Evolutionary conservation across 1,140 invertebrate genomes (phyloP).

Genomic region (Magallana angulata): DNA sequence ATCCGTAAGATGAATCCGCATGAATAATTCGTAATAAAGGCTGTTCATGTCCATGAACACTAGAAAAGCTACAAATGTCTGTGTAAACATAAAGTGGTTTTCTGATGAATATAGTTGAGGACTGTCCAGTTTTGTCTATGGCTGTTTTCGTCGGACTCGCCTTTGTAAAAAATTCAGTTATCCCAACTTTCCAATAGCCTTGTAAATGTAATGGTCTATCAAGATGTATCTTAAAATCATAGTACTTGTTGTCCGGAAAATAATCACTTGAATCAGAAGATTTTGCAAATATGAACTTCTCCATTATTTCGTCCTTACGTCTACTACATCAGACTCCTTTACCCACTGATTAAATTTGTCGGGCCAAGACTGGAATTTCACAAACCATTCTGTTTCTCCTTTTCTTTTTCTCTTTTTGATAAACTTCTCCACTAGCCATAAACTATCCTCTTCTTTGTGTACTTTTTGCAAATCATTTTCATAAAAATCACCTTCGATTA

Average conservation of each 20-base stretch:
- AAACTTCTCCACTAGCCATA: slow-evolving; percentile 40
- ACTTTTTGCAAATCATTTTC: slow-evolving; percentile 38
- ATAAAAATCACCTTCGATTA: slow-evolving; percentile 46
- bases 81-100: not conserved
- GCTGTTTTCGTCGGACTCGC: not conserved
- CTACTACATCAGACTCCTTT: not conserved
- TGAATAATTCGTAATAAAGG: slow-evolving; percentile 2
- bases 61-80: not conserved
- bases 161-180: slow-evolving; percentile 3
- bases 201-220: not conserved
- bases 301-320: not conserved
- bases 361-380: slow-evolving; percentile 11
- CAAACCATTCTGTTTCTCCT: not conserved
- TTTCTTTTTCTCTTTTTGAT: slow-evolving; percentile 29
- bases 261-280: not conserved
- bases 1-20: not conserved
- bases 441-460: slow-evolving; percentile 31
- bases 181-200: slow-evolving; percentile 28
- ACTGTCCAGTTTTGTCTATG: not conserved
- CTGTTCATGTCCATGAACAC: not conserved
- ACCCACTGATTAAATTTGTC: slow-evolving; percentile 17
- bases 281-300: slow-evolving; percentile 11
- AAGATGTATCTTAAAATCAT: too few relatives aligned
- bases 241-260: too few relatives aligned
- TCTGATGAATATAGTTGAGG: not conserved